Percentiles rank a stretch among this genome's conserved stretches.
Conservation (phyloP, 2,797 vertebrate species). For the Adelosebastes latens region DNA sequence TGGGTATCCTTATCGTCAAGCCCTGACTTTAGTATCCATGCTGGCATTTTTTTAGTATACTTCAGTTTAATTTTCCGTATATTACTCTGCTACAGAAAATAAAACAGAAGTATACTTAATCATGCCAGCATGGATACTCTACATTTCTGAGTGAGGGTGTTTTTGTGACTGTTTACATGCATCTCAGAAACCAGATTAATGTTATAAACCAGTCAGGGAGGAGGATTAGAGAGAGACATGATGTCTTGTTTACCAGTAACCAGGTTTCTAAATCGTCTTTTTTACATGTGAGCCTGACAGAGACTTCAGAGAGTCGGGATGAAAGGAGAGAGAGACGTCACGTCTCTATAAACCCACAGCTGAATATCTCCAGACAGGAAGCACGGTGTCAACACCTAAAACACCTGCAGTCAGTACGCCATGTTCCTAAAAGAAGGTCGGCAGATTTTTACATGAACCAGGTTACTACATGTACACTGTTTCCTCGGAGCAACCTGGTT, state of each 20-base stretch:
- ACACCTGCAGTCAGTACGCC: background rate
- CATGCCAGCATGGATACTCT: background rate
- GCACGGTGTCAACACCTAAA: too few species aligned
- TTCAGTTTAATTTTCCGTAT: too few species aligned
- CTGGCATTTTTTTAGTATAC: too few species aligned
- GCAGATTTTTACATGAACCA: background rate
- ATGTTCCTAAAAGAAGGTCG: background rate
- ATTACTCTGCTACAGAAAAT: too few species aligned
- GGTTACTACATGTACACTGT: background rate
- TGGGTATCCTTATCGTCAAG: too few species aligned
- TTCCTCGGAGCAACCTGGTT: constrained; percentile 4
- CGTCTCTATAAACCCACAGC: background rate
- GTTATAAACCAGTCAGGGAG: background rate
- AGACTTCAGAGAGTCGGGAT: background rate
- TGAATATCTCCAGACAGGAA: background rate
- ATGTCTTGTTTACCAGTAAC: background rate
- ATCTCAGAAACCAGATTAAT: background rate
- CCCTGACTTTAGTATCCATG: too few species aligned
- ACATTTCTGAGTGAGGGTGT: background rate
- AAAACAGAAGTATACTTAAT: too few species aligned
- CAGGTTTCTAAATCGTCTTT: background rate
- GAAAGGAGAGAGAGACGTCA: background rate
- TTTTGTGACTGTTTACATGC: background rate
- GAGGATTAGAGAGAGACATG: background rate
- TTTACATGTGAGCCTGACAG: background rate